phyloP scores from a whole-genome alignment of 1,140 invertebrate genomes.

The Tetramorium parvispinum region DNA sequence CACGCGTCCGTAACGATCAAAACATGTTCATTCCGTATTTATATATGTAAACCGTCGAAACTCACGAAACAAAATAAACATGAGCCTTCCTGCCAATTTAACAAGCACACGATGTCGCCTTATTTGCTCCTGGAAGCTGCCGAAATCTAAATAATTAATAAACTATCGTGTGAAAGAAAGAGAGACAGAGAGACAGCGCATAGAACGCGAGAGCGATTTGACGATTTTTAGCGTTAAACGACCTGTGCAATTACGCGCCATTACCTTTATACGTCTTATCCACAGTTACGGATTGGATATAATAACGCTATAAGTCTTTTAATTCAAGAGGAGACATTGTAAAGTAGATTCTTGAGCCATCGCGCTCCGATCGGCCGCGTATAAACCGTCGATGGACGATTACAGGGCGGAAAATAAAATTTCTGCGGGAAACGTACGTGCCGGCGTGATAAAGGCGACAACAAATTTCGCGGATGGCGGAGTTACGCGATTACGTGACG shows the following conservation, averaged over 20 bases:
- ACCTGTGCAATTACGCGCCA: slow-evolving; percentile 47
- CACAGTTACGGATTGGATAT: slow-evolving; percentile 42
- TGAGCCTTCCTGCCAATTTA: slow-evolving; percentile 37
- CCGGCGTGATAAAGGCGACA: slow-evolving; percentile 57
- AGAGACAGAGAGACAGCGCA: background rate
- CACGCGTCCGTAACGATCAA: slow-evolving; percentile 53
- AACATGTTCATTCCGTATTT: slow-evolving; percentile 57
- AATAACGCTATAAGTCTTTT: slow-evolving; percentile 47
- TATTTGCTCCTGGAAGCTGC: no score
- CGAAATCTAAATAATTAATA: slow-evolving; percentile 11
- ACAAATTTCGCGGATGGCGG: slow-evolving; percentile 62
- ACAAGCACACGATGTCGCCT: background rate
- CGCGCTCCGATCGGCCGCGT: slow-evolving; percentile 45
- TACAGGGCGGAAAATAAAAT: slow-evolving; percentile 62
- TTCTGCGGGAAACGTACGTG: slow-evolving; percentile 51
- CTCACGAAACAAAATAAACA: slow-evolving; percentile 22
- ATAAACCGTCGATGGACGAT: slow-evolving; percentile 58
- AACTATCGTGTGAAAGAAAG: background rate
- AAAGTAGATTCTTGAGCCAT: slow-evolving; percentile 40
- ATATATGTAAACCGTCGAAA: slow-evolving; percentile 53
- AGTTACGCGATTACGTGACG: slow-evolving; percentile 63
- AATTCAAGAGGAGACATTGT: slow-evolving; percentile 20
- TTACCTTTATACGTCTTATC: slow-evolving; percentile 36
- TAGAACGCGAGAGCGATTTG: background rate
- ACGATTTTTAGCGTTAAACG: slow-evolving; percentile 36